Base-by-base conservation (phyloP, 2,888 invertebrate species). In the Chrysolina americana region DNA sequence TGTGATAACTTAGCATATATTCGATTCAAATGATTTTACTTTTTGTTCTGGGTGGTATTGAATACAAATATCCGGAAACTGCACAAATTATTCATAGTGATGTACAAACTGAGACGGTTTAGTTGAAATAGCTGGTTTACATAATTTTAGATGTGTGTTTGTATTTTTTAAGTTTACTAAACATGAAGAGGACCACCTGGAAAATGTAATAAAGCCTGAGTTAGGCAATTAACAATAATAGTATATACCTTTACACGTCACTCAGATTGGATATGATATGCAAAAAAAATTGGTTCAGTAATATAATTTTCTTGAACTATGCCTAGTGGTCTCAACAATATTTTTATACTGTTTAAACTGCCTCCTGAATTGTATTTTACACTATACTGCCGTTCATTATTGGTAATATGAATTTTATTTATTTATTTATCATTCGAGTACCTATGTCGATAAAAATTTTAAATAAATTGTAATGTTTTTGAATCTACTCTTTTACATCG, bases 1-100 rank as follows among this genome's bases (percentile, higher is more conserved):
- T 75, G 75, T 75, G 75, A 75, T 75, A 75, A 69, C 65, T 53
- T 65, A 63, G 68, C 41, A 63, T 69, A 70, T 69, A 50, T 73
- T 68, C 65, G 50, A 69, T 73, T 73, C 65, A 53, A 69, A 65
- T 65, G 36, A n/a, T 41, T 64, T 73, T 65, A 47, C 15, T 66
- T 62, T 47, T 53, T 68, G 28, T 41, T 41, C 13, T 53, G 50
- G 50, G 50, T 65, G 28, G 53, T 41, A 41, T 68, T 41, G 11
- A 41, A 47, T 66, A 17, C 15, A 65, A 65, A 65, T 64, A 41
- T 36, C 36, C 8, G 36, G 36, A 36, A 64, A 48, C 15, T 56
- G 53, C 53, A 56, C 53, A 56, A 56, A 13, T 56, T 53, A 17
- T 21, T 13, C 11, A 21, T 23, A 56, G 21, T 56, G 21, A 19